Conservation (phyloP, 1,140 invertebrate genomes). For the Cotesia vestalis region DNA sequence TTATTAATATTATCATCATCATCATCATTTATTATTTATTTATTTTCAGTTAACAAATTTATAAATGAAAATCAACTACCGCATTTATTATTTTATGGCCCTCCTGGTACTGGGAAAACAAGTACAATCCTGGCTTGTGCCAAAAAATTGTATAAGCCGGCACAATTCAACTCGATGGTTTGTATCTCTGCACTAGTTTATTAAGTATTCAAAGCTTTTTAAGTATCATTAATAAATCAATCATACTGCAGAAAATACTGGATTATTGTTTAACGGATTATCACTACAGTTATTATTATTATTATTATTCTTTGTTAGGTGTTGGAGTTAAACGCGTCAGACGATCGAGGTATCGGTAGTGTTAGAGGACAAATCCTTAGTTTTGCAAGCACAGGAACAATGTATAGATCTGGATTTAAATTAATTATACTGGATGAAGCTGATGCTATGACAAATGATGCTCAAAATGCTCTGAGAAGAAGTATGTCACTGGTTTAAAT, state of each 20-base stretch:
- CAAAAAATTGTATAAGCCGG: conserved; percentile 87
- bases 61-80: conserved; percentile 93
- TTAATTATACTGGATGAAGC: conserved; percentile 99
- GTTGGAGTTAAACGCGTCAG: conserved; percentile 96
- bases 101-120: conserved; percentile 98
- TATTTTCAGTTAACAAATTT: conserved; percentile 87
- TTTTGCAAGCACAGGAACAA: conserved; percentile 97
- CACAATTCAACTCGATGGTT: conserved; percentile 90
- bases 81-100: conserved; percentile 97
- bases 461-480: conserved; percentile 96
- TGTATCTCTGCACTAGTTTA: conserved; percentile 33
- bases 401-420: conserved; percentile 94
- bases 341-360: conserved; percentile 98
- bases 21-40: conserved; percentile 33
- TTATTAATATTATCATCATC: not conserved
- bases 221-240: conserved; percentile 18
- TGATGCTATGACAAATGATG: conserved; percentile 99
- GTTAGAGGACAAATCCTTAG: conserved; percentile 95
- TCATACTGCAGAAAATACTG: not conserved
- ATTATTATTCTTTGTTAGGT: conserved; percentile 62
- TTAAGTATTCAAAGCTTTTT: conserved; percentile 9
- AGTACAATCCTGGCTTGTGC: conserved; percentile 98
- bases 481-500: conserved; percentile 68
- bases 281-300: too few species aligned
- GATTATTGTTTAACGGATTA: too few species aligned